Evolutionary conservation across 2,888 invertebrate species (phyloP).

Genomic region (Coelogynopora nodosa): DNA sequence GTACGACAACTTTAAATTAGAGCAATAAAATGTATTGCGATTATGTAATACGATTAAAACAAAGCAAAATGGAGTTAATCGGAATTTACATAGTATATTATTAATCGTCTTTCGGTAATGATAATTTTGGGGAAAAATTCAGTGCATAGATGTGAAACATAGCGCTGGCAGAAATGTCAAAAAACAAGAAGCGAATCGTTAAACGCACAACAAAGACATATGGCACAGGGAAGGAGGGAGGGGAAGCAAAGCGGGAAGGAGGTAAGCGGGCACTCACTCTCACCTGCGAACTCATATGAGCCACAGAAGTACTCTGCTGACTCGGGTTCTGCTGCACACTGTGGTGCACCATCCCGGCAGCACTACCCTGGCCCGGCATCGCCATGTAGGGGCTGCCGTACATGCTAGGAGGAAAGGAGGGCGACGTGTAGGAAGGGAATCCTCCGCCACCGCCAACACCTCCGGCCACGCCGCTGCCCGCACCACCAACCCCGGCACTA

Average conservation of each 20-base stretch:
- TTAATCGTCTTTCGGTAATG: too few relatives aligned
- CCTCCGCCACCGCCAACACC: background rate
- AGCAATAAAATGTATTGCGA: too few relatives aligned
- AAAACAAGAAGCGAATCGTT: too few relatives aligned
- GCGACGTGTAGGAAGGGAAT: background rate
- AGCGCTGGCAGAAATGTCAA: too few relatives aligned
- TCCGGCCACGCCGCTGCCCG: background rate
- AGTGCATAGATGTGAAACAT: too few relatives aligned
- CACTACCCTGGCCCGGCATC: background rate
- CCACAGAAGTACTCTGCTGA: background rate
- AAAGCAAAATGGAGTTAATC: too few relatives aligned
- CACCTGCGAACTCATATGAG: slow-evolving; percentile 22
- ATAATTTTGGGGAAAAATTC: too few relatives aligned
- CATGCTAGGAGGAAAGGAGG: background rate
- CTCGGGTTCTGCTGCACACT: background rate
- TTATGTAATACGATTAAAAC: too few relatives aligned
- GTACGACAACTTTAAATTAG: too few relatives aligned
- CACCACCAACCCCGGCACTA: background rate
- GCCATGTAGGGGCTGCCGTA: background rate
- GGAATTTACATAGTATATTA: too few relatives aligned
- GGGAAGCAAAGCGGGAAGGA: background rate
- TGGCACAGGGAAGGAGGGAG: too few relatives aligned
- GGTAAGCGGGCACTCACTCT: background rate
- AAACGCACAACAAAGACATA: too few relatives aligned
- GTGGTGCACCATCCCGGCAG: background rate